A percentile compares a stretch with the other conserved stretches of the same genome.
Conservation (phyloP, 2,888 invertebrate species). For the Ochropleura leucogaster region DNA sequence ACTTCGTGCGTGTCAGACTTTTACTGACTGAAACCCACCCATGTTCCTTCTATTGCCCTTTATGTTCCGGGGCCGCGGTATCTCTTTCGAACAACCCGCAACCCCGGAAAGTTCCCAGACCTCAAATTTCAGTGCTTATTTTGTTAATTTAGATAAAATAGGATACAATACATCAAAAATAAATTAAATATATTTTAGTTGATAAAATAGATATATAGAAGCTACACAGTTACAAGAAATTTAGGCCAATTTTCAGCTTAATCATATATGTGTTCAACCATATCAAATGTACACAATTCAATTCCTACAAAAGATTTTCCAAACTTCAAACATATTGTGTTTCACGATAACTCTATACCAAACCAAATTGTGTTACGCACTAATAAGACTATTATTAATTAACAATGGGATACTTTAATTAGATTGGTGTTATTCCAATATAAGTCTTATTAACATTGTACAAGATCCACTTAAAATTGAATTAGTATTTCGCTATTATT, state of each 20-base stretch:
- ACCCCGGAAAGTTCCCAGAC: no score
- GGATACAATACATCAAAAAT: neutral
- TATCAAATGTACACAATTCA: neutral
- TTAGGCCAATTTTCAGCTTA: neutral
- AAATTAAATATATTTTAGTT: neutral
- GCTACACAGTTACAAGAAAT: neutral
- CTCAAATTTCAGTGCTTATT: neutral
- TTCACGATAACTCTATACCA: slow-evolving; percentile 17
- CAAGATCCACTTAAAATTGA: slow-evolving; percentile 37
- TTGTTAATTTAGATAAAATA: neutral
- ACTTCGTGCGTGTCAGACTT: no score
- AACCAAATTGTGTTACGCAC: slow-evolving; percentile 20
- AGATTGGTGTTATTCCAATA: slow-evolving; percentile 26
- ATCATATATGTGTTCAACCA: neutral
- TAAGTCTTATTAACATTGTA: slow-evolving; percentile 18
- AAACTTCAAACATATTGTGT: slow-evolving; percentile 22
- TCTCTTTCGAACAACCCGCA: no score
- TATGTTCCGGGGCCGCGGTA: no score
- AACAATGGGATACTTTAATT: slow-evolving; percentile 35
- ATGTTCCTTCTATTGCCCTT: no score
- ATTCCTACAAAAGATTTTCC: slow-evolving; percentile 13
- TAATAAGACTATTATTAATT: slow-evolving; percentile 14
- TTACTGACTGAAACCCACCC: no score
- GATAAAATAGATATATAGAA: neutral
- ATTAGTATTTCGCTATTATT: slow-evolving; percentile 32